Conservation (phyloP, 2,113 vertebrate genomes). For the Nycticebus coucang region DNA sequence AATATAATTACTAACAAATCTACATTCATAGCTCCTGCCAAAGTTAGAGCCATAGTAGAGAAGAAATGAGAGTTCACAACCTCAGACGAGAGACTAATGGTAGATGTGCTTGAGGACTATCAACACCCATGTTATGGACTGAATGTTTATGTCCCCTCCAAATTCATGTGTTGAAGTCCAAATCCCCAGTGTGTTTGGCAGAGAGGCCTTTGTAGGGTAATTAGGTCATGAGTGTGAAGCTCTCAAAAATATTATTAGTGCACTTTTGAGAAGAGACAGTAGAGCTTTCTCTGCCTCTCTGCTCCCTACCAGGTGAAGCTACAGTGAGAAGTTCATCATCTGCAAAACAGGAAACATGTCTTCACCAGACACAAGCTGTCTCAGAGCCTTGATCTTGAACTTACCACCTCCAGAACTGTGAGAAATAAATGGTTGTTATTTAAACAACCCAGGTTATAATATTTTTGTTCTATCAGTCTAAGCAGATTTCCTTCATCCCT, state of each 20-base stretch:
- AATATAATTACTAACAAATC: background rate
- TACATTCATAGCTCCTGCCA: background rate
- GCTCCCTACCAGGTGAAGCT: background rate
- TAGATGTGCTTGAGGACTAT: background rate
- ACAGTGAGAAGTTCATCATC: background rate
- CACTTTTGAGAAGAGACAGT: background rate
- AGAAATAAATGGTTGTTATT: background rate
- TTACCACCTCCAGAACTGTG: background rate
- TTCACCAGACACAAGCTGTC: background rate
- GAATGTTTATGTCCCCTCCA: background rate
- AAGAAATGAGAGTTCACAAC: background rate
- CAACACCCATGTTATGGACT: background rate
- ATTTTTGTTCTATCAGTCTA: background rate
- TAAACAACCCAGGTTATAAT: background rate
- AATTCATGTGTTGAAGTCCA: background rate
- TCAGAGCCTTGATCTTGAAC: background rate
- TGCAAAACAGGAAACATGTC: background rate
- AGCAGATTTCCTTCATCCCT: rapidly evolving
- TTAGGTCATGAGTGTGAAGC: background rate
- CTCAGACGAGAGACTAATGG: background rate
- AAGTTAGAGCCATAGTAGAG: background rate
- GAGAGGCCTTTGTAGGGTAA: background rate
- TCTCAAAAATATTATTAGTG: background rate
- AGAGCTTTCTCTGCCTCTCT: background rate
- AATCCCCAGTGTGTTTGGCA: background rate